Percentiles rank a stretch among this genome's conserved stretches.
phyloP scores from a whole-genome alignment of 2,797 vertebrate species.

The Anguilla marmorata region DNA sequence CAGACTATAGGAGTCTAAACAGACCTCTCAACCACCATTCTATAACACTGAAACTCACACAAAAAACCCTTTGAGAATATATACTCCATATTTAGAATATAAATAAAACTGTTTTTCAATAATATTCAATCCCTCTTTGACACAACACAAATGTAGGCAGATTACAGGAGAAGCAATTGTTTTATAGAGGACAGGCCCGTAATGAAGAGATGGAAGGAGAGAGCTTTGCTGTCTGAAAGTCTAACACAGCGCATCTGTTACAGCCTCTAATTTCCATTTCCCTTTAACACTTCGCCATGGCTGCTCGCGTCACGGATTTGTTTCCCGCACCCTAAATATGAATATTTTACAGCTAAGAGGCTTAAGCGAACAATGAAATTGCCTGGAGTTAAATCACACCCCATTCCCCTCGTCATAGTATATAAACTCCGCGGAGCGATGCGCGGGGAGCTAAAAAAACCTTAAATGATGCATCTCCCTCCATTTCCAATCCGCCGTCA shows the following conservation, averaged over 20 bases:
- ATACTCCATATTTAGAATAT: background rate
- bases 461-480: conserved; percentile 40
- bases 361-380: conserved; percentile 78
- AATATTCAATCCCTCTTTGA: conserved; percentile 6
- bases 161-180: background rate
- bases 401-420: conserved; percentile 66
- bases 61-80: background rate
- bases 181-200: background rate
- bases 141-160: background rate
- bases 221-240: conserved; percentile 37
- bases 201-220: background rate
- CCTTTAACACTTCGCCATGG: conserved; percentile 51
- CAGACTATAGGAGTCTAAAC: background rate
- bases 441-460: conserved; percentile 51
- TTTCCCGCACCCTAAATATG: conserved; percentile 70
- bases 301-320: conserved; percentile 65
- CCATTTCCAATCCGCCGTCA: conserved; percentile 39
- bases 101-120: background rate
- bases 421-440: conserved; percentile 60
- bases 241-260: conserved; percentile 61
- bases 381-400: conserved; percentile 75
- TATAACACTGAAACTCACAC: background rate
- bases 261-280: conserved; percentile 52
- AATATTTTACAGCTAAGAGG: conserved; percentile 81
- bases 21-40: background rate